Evolutionary conservation across 2,797 vertebrate genomes (phyloP).

Genomic region (Hypotaenidia okinawae): DNA sequence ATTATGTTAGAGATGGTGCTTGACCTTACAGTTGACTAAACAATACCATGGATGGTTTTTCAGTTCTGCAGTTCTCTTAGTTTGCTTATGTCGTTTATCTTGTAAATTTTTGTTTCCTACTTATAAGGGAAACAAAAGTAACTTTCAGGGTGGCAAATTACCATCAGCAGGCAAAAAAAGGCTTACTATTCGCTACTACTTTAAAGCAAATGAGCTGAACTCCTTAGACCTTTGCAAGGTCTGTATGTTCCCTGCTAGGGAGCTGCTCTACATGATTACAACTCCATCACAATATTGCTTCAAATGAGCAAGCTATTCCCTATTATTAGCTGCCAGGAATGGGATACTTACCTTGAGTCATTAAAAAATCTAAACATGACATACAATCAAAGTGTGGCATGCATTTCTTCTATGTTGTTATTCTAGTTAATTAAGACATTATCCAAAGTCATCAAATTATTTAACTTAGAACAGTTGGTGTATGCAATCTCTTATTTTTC

Average conservation of each 20-base stretch:
- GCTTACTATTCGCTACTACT: not conserved
- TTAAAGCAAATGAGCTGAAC: not conserved
- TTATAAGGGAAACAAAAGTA: not conserved
- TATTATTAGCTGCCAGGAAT: not conserved
- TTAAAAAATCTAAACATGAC: not conserved
- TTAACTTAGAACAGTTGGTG: not conserved
- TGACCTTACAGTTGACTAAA: not conserved
- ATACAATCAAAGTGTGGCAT: not conserved
- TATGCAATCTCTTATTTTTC: conserved; percentile 13
- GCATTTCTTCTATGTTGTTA: not conserved
- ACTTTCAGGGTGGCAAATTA: not conserved
- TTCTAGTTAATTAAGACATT: conserved; percentile 13
- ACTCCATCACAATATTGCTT: not conserved
- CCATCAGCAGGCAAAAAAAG: not conserved
- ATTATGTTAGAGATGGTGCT: not conserved
- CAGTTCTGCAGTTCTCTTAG: not conserved
- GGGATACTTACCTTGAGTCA: not conserved
- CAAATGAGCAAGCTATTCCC: not conserved
- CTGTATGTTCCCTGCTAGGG: not conserved
- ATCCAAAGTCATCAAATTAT: conserved; percentile 12
- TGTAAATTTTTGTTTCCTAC: not conserved
- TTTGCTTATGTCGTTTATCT: not conserved
- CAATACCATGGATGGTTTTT: not conserved
- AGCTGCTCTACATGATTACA: not conserved
- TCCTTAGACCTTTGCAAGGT: not conserved